phyloP scores from a whole-genome alignment of 2,797 vertebrate species.

The Erethizon dorsatum region DNA sequence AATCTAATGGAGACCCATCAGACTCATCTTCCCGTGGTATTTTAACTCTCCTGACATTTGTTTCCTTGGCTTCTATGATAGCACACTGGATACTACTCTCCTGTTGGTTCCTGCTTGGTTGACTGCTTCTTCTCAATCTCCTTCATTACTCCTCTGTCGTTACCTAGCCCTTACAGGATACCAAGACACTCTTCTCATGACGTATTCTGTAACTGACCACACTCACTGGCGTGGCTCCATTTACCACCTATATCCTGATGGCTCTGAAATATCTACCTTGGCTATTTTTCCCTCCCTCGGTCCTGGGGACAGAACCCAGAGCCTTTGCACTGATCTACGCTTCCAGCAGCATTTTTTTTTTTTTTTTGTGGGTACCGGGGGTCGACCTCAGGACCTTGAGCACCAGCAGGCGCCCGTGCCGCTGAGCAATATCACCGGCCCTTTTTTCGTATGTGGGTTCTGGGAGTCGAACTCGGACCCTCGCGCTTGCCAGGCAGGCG shows the following conservation, averaged over 20 bases:
- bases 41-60: constrained; percentile 51
- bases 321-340: neutral
- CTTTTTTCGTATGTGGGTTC: no score
- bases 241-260: neutral
- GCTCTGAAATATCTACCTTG: constrained; percentile 18
- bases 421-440: no score
- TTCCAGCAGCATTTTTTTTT: neutral
- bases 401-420: no score
- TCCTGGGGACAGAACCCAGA: neutral
- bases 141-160: neutral
- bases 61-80: constrained; percentile 40
- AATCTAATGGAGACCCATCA: neutral
- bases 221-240: neutral
- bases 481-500: no score
- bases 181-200: neutral
- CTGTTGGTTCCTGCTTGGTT: neutral
- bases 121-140: constrained; percentile 15
- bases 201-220: neutral
- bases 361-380: no score
- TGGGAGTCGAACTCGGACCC: no score
- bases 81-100: neutral
- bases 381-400: no score
- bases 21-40: constrained; percentile 6
- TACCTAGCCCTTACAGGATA: neutral
- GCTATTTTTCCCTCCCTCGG: neutral